These are phyloP conservation scores for Sarcophaga variegata DNA, from an alignment of 2,888 invertebrate genomes.

Conservation along the genomic window DNA sequence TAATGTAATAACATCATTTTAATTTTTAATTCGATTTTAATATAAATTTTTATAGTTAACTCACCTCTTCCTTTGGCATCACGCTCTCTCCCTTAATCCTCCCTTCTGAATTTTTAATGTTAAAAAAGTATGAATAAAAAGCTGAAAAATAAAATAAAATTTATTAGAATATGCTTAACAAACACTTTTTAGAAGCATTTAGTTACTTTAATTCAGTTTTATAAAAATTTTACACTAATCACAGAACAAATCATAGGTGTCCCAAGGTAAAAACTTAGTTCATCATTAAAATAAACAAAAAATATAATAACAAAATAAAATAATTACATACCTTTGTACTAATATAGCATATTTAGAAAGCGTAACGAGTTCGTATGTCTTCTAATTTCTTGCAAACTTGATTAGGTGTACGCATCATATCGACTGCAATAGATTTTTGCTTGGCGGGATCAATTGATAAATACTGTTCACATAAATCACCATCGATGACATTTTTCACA, in stretches of 20 bases:
- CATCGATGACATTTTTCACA: slow-evolving; percentile 96
- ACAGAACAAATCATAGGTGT: slow-evolving; percentile 77
- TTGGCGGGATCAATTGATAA: slow-evolving; percentile 96
- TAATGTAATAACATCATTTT: slow-evolving; percentile 67
- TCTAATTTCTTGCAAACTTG: slow-evolving; percentile 99
- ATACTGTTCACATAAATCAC: slow-evolving; percentile 99
- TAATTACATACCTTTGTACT: slow-evolving; percentile 18
- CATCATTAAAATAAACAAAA: slow-evolving; percentile 58
- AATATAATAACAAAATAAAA: not conserved
- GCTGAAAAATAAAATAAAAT: not conserved
- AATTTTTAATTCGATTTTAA: slow-evolving; percentile 10
- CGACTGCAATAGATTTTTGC: slow-evolving; percentile 96
- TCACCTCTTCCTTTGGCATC: no score
- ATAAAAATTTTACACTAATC: slow-evolving; percentile 74
- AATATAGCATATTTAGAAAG: slow-evolving; percentile 87
- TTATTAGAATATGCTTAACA: not conserved
- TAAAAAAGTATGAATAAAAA: not conserved
- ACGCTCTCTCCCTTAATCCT: no score
- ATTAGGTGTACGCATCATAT: slow-evolving; percentile 96
- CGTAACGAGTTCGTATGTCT: slow-evolving; percentile 98
- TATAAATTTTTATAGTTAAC: no score
- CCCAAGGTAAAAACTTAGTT: slow-evolving; percentile 76
- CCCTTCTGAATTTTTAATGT: no score
- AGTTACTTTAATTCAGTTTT: slow-evolving; percentile 21
- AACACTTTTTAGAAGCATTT: not conserved